Evolutionary conservation across 2,797 vertebrate genomes (phyloP).

Genomic region (Phalanger gymnotis): DNA sequence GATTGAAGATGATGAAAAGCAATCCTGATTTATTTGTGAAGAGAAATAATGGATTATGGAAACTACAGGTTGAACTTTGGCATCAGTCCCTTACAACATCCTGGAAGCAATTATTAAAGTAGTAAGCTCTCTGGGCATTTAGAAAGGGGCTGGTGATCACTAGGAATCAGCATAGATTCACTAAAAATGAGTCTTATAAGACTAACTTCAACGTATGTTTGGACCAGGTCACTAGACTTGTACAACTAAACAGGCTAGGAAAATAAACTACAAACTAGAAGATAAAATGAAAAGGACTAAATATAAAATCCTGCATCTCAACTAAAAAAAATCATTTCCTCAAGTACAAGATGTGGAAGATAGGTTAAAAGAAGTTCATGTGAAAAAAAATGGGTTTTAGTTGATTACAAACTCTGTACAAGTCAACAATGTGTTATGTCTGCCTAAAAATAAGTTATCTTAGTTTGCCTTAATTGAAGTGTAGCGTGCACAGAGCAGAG

Average conservation of each 20-base stretch:
- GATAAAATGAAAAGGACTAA: background rate
- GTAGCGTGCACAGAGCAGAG: background rate
- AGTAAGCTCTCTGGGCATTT: background rate
- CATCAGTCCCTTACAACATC: background rate
- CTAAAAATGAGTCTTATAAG: background rate
- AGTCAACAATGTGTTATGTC: background rate
- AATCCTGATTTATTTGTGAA: background rate
- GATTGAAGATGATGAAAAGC: background rate
- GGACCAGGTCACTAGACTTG: background rate
- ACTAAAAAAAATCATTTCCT: background rate
- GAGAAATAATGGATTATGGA: background rate
- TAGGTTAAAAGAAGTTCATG: background rate
- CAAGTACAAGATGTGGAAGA: background rate
- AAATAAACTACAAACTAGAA: background rate
- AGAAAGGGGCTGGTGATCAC: background rate
- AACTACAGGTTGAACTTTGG: background rate
- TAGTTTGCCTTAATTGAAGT: background rate
- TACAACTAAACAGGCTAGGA: background rate
- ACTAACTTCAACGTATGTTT: background rate
- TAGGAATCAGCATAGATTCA: background rate
- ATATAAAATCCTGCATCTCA: background rate
- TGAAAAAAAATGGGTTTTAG: background rate
- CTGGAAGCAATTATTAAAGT: background rate
- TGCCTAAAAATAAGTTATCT: background rate
- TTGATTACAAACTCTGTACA: background rate